These are phyloP conservation scores for Rhinolophus ferrumequinum DNA, from an alignment of 2,113 vertebrate genomes.

Conservation along the genomic window DNA sequence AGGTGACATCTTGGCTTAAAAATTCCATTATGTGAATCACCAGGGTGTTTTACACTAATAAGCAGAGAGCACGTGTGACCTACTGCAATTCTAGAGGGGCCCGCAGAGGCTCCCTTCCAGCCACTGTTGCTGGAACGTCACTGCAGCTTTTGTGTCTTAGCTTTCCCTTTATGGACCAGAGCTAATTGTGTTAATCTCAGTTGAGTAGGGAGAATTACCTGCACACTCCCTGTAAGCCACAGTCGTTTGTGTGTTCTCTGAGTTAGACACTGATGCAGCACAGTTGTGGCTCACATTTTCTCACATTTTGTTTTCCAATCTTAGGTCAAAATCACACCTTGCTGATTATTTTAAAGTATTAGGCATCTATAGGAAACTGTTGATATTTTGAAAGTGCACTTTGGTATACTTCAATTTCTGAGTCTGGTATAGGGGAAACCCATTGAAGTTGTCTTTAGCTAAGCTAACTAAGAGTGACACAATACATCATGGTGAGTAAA, in stretches of 20 bases:
- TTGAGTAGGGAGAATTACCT: conserved; percentile 44
- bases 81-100: neutral
- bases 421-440: neutral
- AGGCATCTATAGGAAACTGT: neutral
- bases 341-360: conserved; percentile 31
- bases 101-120: conserved; percentile 12
- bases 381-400: conserved; percentile 6
- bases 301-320: neutral
- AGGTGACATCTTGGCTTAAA: conserved; percentile 54
- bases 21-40: conserved; percentile 68
- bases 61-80: conserved; percentile 39
- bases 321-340: conserved; percentile 37
- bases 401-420: conserved; percentile 20
- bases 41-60: conserved; percentile 45
- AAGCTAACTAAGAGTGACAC: neutral
- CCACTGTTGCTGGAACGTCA: neutral
- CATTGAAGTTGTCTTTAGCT: neutral
- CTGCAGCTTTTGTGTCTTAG: conserved; percentile 46
- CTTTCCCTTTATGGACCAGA: conserved; percentile 55
- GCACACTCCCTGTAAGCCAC: neutral
- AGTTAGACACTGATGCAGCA: neutral
- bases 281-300: neutral
- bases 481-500: neutral
- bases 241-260: neutral
- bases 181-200: conserved; percentile 54